phyloP scores from a whole-genome alignment of 2,797 vertebrate species.

The Macrochelys suwanniensis region DNA sequence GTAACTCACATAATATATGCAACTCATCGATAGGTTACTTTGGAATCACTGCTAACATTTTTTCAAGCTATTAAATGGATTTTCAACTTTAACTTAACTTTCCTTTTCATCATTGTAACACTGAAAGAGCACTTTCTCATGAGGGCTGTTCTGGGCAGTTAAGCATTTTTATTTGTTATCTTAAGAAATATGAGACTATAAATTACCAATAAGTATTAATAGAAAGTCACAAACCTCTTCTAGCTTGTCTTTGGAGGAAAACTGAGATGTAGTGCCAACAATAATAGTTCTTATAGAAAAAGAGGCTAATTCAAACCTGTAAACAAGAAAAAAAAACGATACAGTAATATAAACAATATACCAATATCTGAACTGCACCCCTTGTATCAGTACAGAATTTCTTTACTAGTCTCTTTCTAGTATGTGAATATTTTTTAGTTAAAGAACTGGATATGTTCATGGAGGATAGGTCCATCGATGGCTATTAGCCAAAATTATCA shows the following conservation, averaged over 20 bases:
- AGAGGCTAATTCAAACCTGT: slow-evolving; percentile 85
- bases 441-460: background rate
- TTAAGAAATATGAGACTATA: background rate
- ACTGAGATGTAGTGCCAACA: slow-evolving; percentile 80
- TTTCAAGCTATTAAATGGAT: slow-evolving; percentile 48
- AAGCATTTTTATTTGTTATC: background rate
- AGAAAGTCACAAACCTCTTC: slow-evolving; percentile 75
- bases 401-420: background rate
- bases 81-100: background rate
- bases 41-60: background rate
- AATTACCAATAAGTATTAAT: background rate
- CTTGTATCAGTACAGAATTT: background rate
- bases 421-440: background rate
- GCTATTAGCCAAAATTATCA: background rate
- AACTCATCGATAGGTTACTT: background rate
- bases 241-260: slow-evolving; percentile 84
- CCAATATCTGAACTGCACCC: background rate
- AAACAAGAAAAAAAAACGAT: background rate
- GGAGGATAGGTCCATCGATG: background rate
- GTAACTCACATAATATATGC: background rate
- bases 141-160: background rate
- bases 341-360: background rate
- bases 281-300: slow-evolving; percentile 81
- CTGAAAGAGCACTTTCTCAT: background rate
- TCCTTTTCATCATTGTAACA: background rate